Conservation (phyloP, 2,888 invertebrate genomes). For the Smittia sp. region DNA sequence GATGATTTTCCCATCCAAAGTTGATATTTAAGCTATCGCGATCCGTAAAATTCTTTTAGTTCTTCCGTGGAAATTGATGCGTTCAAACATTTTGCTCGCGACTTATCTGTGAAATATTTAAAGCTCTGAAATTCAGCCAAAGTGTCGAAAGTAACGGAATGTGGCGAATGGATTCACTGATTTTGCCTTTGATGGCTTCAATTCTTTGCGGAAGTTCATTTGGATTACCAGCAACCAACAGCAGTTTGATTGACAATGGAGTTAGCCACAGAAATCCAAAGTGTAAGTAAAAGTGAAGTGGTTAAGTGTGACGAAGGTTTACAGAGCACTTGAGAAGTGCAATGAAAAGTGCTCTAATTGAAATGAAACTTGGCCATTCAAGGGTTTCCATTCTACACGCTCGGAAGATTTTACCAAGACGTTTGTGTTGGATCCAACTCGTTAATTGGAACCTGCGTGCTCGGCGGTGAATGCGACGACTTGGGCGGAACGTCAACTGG, state of each 20-base stretch:
- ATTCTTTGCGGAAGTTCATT: not conserved
- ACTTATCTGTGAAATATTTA: too few relatives aligned
- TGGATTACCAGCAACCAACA: not conserved
- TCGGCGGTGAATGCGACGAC: constrained; percentile 69
- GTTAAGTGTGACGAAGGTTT: not conserved
- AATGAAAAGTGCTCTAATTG: constrained; percentile 10
- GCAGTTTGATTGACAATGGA: not conserved
- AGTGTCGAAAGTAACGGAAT: not conserved
- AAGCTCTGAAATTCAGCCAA: not conserved
- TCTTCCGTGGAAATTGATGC: not conserved
- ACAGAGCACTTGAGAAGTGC: constrained; percentile 23
- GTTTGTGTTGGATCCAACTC: constrained; percentile 65
- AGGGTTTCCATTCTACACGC: constrained; percentile 70
- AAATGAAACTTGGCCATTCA: not conserved
- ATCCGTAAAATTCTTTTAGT: constrained; percentile 27
- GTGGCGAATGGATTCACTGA: not conserved
- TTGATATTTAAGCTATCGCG: not conserved
- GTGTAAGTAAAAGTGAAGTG: constrained; percentile 17
- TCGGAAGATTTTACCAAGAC: constrained; percentile 73
- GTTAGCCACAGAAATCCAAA: not conserved
- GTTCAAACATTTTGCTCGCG: not conserved
- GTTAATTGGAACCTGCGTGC: constrained; percentile 72
- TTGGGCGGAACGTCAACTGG: constrained; percentile 71
- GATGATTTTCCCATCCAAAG: not conserved
- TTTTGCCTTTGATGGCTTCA: not conserved